These are phyloP conservation scores for Seriola quinqueradiata DNA, from an alignment of 2,113 vertebrate species.

Conservation along the genomic window DNA sequence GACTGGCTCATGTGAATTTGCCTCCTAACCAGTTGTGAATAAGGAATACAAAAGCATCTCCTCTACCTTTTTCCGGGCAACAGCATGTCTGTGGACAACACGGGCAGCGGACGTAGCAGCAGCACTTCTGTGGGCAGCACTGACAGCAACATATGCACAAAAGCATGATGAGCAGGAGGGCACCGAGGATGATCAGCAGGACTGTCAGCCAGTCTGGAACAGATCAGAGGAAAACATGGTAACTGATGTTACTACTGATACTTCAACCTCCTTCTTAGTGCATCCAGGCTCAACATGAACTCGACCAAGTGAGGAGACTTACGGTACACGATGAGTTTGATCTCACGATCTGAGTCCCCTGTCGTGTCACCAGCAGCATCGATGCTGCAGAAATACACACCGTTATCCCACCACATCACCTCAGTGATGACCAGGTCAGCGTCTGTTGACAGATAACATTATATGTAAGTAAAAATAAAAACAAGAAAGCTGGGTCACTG, in stretches of 20 bases:
- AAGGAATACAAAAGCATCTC: background rate
- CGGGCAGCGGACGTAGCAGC: slow-evolving; percentile 94
- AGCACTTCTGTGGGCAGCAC: slow-evolving; percentile 97
- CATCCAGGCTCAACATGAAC: background rate
- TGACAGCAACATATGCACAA: slow-evolving; percentile 95
- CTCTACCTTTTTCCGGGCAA: slow-evolving; percentile 95
- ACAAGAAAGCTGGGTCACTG: background rate
- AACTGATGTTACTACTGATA: background rate
- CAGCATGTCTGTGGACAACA: slow-evolving; percentile 95
- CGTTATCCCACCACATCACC: slow-evolving; percentile 99
- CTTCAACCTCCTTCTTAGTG: background rate
- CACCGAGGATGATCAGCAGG: slow-evolving; percentile 90
- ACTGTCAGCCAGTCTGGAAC: slow-evolving; percentile 94
- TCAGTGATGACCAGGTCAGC: slow-evolving; percentile 95
- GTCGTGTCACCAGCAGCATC: slow-evolving; percentile 93
- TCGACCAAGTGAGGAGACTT: slow-evolving; percentile 66
- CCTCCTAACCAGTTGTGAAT: background rate
- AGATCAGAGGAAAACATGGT: background rate
- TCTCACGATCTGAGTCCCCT: slow-evolving; percentile 91
- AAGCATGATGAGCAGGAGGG: slow-evolving; percentile 88
- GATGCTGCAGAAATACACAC: slow-evolving; percentile 92
- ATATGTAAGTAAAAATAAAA: background rate
- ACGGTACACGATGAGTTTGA: slow-evolving; percentile 95
- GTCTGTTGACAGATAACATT: slow-evolving; percentile 77
- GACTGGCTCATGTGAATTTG: background rate